Evolutionary conservation across 2,888 invertebrate genomes (phyloP).

Genomic region (Ophion costatus): DNA sequence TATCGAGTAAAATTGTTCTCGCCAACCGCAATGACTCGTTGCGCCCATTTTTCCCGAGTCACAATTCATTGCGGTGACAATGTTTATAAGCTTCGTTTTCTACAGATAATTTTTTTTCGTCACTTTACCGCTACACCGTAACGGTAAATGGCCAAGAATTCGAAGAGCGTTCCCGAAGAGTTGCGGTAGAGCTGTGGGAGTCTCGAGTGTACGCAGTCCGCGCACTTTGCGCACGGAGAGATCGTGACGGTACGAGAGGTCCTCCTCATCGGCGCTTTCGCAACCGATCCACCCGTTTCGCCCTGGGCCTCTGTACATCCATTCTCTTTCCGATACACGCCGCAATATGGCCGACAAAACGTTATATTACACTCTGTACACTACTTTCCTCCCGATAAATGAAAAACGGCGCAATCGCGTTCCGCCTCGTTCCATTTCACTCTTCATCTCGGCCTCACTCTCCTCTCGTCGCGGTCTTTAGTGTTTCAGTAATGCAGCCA

Average conservation of each 20-base stretch:
- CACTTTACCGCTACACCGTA: background rate
- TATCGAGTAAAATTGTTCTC: background rate
- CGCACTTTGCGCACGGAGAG: background rate
- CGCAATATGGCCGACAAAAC: background rate
- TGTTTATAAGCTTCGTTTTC: background rate
- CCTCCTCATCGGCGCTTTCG: slow-evolving; percentile 60
- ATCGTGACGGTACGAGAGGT: slow-evolving; percentile 50
- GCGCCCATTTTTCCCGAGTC: background rate
- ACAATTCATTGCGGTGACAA: too few species aligned
- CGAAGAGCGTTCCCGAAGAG: background rate
- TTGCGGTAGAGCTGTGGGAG: background rate
- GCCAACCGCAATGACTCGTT: background rate
- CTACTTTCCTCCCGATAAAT: slow-evolving; percentile 17
- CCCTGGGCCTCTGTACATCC: slow-evolving; percentile 37
- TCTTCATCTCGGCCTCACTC: slow-evolving; percentile 62
- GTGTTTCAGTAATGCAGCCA: slow-evolving; percentile 19
- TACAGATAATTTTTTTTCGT: background rate
- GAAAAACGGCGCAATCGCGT: slow-evolving; percentile 31
- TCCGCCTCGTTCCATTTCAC: slow-evolving; percentile 65
- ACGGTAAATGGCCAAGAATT: background rate
- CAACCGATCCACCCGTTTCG: slow-evolving; percentile 60
- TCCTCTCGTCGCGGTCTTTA: slow-evolving; percentile 11
- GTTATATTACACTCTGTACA: background rate
- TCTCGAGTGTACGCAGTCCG: background rate
- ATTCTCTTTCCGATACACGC: slow-evolving; percentile 48